Evolutionary conservation across 1,140 invertebrate species (phyloP).

Genomic region (Trichoplusia ni): DNA sequence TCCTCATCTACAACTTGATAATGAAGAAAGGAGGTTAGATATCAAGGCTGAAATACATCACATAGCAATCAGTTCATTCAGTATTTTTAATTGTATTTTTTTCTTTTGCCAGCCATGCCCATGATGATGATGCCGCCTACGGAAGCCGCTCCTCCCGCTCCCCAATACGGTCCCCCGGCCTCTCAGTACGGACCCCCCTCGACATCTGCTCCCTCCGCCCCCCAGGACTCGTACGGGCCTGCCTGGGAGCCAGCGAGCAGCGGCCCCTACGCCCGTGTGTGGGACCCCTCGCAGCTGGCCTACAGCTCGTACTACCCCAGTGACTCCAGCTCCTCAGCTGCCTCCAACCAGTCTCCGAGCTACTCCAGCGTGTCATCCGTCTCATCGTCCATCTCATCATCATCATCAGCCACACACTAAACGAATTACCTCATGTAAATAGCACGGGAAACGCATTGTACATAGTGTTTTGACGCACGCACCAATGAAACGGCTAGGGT

Average conservation of each 20-base stretch:
- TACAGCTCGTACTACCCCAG: constrained; percentile 90
- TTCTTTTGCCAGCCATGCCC: constrained; percentile 84
- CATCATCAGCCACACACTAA: constrained; percentile 63
- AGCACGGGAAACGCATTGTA: constrained; percentile 49
- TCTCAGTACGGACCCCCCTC: constrained; percentile 84
- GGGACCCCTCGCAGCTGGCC: constrained; percentile 87
- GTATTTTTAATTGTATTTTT: not conserved
- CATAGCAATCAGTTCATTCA: not conserved
- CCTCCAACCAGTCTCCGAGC: constrained; percentile 80
- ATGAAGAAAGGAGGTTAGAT: constrained; percentile 85
- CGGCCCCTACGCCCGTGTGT: constrained; percentile 88
- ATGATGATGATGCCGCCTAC: constrained; percentile 86
- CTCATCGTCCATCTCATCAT: constrained; percentile 67
- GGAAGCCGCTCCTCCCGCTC: constrained; percentile 78
- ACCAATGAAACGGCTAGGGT: constrained; percentile 68
- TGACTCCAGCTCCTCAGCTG: constrained; percentile 81
- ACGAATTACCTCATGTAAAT: constrained; percentile 62
- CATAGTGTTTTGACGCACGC: constrained; percentile 53
- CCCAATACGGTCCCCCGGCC: constrained; percentile 76
- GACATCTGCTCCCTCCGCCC: constrained; percentile 84
- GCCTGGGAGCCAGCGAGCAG: constrained; percentile 85
- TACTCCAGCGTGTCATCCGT: constrained; percentile 81
- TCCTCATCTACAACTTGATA: constrained; percentile 88
- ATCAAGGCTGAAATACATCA: not conserved
- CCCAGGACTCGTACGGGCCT: constrained; percentile 85